Conservation (phyloP, 2,888 invertebrate genomes). For the Tholera decimalis region DNA sequence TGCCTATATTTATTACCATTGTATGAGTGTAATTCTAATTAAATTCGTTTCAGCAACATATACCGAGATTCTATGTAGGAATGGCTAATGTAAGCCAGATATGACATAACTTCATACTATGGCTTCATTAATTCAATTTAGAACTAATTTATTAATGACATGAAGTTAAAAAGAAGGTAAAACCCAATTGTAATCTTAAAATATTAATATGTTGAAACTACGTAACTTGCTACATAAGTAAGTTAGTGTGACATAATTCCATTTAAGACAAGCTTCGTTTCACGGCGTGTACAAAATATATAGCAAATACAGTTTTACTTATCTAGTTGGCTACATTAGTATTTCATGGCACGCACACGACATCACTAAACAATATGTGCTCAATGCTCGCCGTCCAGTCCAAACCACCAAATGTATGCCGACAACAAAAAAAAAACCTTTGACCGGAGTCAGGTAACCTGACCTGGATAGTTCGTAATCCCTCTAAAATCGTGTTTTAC, state of each 20-base stretch:
- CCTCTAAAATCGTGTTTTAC: conserved; percentile 59
- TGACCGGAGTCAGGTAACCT: conserved; percentile 52
- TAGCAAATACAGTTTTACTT: conserved; percentile 34
- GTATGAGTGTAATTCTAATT: conserved; percentile 26
- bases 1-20: conserved; percentile 8
- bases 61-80: background rate
- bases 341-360: conserved; percentile 47
- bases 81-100: background rate
- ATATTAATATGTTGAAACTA: conserved; percentile 29
- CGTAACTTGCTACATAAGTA: conserved; percentile 21
- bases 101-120: background rate
- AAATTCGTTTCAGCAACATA: conserved; percentile 33
- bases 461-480: conserved; percentile 49
- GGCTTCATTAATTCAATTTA: conserved; percentile 9
- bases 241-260: conserved; percentile 32
- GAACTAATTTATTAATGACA: background rate
- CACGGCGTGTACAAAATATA: conserved; percentile 24
- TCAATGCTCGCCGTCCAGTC: conserved; percentile 19
- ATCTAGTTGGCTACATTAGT: conserved; percentile 41
- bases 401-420: conserved; percentile 44
- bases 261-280: conserved; percentile 33
- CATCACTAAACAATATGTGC: conserved; percentile 42
- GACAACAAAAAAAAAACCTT: conserved; percentile 57
- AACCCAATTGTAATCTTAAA: conserved; percentile 15
- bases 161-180: background rate